Percentiles rank a stretch among this genome's conserved stretches.
Evolutionary conservation across 1,140 invertebrate genomes (phyloP).

Genomic region (Heliconius hewitsoni): DNA sequence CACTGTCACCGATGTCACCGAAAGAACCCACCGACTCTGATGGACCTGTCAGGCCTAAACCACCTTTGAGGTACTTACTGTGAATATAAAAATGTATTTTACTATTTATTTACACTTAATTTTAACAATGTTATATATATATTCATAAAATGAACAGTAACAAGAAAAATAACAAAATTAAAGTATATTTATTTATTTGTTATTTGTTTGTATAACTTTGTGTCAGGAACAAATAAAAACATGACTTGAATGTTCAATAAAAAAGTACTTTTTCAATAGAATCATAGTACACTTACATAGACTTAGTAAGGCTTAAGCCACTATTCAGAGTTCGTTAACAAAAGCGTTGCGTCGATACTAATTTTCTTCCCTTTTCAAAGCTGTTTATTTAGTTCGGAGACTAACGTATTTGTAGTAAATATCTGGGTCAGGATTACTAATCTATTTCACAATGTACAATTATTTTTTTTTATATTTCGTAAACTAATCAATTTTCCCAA

Average conservation of each 20-base stretch:
- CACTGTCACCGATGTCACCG: constrained; percentile 89
- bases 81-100: too few relatives aligned
- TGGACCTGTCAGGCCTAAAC: constrained; percentile 79
- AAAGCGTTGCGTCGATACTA: constrained; percentile 8
- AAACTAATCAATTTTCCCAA: too few relatives aligned
- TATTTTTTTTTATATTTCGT: too few relatives aligned
- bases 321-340: not conserved
- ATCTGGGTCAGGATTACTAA: not conserved
- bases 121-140: too few relatives aligned
- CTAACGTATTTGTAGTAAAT: not conserved
- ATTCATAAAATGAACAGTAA: too few relatives aligned
- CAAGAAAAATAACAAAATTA: too few relatives aligned
- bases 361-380: constrained; percentile 4
- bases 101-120: too few relatives aligned
- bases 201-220: not conserved
- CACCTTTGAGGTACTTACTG: constrained; percentile 62
- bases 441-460: too few relatives aligned
- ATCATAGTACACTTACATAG: not conserved
- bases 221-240: not conserved
- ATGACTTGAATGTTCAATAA: not conserved
- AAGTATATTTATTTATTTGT: not conserved
- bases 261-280: not conserved
- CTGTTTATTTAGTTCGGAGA: not conserved
- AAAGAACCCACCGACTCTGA: constrained; percentile 84
- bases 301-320: not conserved